A percentile compares a stretch with the other conserved stretches of the same genome.
Evolutionary conservation across 2,888 invertebrate genomes (phyloP).

Genomic region (Drosophila mayaguana): DNA sequence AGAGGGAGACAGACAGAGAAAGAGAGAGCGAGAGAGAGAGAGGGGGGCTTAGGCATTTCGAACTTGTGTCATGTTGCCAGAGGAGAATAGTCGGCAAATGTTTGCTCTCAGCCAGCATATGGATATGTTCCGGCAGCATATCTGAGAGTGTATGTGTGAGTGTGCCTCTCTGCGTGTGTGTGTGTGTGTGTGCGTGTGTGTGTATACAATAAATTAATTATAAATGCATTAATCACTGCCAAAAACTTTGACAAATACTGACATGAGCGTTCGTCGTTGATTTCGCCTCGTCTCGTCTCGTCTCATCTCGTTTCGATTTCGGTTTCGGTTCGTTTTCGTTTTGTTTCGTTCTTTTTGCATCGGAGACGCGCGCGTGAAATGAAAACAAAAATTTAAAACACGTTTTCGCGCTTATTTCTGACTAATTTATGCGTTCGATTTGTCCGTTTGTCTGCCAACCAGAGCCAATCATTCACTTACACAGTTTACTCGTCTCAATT

Average conservation of each 20-base stretch:
- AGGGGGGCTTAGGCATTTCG: constrained; percentile 10
- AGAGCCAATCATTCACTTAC: constrained; percentile 47
- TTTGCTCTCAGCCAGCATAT: constrained; percentile 23
- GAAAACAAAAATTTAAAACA: constrained; percentile 80
- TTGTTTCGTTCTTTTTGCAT: constrained; percentile 30
- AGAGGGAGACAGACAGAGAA: background rate
- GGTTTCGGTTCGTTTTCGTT: constrained; percentile 6
- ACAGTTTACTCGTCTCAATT: constrained; percentile 51
- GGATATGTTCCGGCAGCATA: constrained; percentile 1
- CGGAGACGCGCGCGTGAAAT: constrained; percentile 60
- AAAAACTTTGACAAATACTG: constrained; percentile 82
- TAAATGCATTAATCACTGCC: constrained; percentile 83
- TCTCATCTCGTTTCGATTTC: constrained; percentile 5
- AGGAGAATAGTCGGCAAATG: constrained; percentile 53
- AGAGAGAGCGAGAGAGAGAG: background rate
- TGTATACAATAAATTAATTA: constrained; percentile 81
- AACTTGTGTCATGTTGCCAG: constrained; percentile 61
- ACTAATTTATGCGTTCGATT: constrained; percentile 80
- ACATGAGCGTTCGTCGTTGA: constrained; percentile 75
- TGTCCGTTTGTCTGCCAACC: constrained; percentile 51
- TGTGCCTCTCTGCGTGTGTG: constrained; percentile 19
- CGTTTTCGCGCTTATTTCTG: constrained; percentile 81
- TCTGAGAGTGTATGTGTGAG: constrained; percentile 21
- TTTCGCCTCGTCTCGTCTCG: constrained; percentile 54
- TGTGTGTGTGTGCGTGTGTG: constrained; percentile 19